These are phyloP conservation scores for Sebastes kiyomatsui DNA, from an alignment of 2,797 vertebrate species.

Conservation along the genomic window DNA sequence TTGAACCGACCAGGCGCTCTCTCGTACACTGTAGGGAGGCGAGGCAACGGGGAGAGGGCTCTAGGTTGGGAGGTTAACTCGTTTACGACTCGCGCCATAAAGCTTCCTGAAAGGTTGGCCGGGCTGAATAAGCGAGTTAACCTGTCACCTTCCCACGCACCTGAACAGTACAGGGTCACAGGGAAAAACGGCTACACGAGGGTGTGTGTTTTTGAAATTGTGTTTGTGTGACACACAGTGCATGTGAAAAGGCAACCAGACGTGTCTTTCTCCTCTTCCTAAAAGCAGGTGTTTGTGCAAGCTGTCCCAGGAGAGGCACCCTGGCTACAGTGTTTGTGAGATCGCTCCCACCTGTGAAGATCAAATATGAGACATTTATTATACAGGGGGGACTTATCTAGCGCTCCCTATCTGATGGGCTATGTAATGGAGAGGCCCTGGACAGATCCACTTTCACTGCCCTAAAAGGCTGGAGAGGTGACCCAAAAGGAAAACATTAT, in stretches of 20 bases:
- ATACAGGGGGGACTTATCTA: slow-evolving; percentile 82
- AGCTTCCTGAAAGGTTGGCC: slow-evolving; percentile 65
- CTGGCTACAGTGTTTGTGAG: slow-evolving; percentile 63
- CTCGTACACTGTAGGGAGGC: slow-evolving; percentile 7
- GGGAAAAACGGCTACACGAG: slow-evolving; percentile 24
- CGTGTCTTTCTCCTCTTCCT: slow-evolving; percentile 34
- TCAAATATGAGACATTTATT: slow-evolving; percentile 85
- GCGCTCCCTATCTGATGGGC: slow-evolving; percentile 80
- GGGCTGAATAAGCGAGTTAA: slow-evolving; percentile 68
- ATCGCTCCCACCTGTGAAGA: slow-evolving; percentile 83
- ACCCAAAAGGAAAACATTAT: slow-evolving; percentile 86
- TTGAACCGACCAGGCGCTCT: slow-evolving; percentile 65
- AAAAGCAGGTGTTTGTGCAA: slow-evolving; percentile 70
- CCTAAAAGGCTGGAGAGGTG: slow-evolving; percentile 82
- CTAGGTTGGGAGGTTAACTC: slow-evolving; percentile 62
- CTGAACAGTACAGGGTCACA: slow-evolving; percentile 20
- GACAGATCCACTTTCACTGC: slow-evolving; percentile 81
- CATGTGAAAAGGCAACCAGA: slow-evolving; percentile 39
- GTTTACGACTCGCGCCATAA: slow-evolving; percentile 68
- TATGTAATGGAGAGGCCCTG: slow-evolving; percentile 81
- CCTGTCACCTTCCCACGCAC: slow-evolving; percentile 65
- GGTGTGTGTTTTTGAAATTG: slow-evolving; percentile 19
- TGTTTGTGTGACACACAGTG: slow-evolving; percentile 7
- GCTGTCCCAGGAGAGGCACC: slow-evolving; percentile 67
- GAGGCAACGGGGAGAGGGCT: slow-evolving; percentile 21